A percentile compares a stretch with the other conserved stretches of the same genome.
These are phyloP conservation scores for Saccostrea cuccullata DNA, from an alignment of 1,140 invertebrate genomes.

Conservation along the genomic window DNA sequence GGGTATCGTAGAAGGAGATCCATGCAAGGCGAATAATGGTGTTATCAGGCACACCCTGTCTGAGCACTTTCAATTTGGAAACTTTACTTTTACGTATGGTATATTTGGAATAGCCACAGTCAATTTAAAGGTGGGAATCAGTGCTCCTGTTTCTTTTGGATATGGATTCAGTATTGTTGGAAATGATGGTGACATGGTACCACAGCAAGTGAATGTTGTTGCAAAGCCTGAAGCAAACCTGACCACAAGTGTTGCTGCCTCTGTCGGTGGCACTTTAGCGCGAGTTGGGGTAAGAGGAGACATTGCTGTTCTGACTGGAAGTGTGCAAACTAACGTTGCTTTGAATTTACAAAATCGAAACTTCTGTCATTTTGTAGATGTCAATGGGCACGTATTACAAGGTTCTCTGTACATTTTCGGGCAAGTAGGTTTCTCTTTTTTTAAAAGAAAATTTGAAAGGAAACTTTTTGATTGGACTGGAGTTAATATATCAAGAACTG, in stretches of 20 bases:
- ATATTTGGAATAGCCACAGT: background rate
- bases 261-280: background rate
- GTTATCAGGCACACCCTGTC: background rate
- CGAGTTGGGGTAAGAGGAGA: background rate
- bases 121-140: background rate
- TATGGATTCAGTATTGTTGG: constrained; percentile 28
- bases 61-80: constrained; percentile 7
- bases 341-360: background rate
- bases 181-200: background rate
- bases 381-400: background rate
- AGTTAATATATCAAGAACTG: background rate
- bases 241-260: background rate
- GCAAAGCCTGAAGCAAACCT: background rate
- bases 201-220: constrained; percentile 1
- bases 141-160: constrained; percentile 3
- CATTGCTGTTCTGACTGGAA: background rate
- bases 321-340: background rate
- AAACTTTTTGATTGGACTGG: constrained; percentile 16
- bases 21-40: background rate
- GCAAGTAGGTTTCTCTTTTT: background rate
- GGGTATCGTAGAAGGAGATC: background rate
- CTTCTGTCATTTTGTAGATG: background rate
- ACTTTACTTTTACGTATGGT: background rate
- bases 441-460: background rate
- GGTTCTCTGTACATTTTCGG: background rate